A percentile compares a stretch with the other conserved stretches of the same genome.
These are phyloP conservation scores for Nomada fucata DNA, from an alignment of 2,888 invertebrate species.

Conservation along the genomic window DNA sequence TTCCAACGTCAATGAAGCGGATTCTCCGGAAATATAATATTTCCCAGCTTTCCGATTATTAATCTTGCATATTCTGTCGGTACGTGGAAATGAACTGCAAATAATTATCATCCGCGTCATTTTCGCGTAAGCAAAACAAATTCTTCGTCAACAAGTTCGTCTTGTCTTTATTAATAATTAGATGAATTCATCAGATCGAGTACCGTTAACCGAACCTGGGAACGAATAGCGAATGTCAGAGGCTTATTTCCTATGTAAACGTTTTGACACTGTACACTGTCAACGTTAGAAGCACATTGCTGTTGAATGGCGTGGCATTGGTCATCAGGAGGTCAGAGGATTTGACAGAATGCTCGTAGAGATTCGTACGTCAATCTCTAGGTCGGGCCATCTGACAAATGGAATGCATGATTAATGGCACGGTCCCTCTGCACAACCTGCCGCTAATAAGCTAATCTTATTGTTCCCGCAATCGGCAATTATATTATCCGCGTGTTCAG, in stretches of 20 bases:
- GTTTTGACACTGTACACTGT: constrained; percentile 25
- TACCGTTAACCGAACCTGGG: neutral
- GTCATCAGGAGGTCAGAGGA: constrained; percentile 49
- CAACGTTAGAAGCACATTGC: constrained; percentile 45
- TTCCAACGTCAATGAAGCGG: too few relatives aligned
- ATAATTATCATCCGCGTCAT: too few relatives aligned
- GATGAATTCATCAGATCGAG: neutral
- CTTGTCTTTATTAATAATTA: neutral
- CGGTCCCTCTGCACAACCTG: neutral
- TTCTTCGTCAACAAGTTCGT: neutral
- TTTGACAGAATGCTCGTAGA: constrained; percentile 51
- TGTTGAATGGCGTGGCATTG: constrained; percentile 29
- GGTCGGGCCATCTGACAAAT: constrained; percentile 51
- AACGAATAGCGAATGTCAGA: neutral
- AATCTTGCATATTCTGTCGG: too few relatives aligned
- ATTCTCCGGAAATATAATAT: too few relatives aligned
- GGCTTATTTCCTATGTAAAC: neutral
- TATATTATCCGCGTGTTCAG: constrained; percentile 23
- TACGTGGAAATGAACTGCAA: too few relatives aligned
- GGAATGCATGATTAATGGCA: constrained; percentile 55
- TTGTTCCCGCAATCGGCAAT: constrained; percentile 38
- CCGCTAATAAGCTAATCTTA: constrained; percentile 42
- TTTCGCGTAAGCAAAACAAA: too few relatives aligned
- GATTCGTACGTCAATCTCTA: constrained; percentile 53
- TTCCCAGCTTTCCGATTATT: too few relatives aligned